Evolutionary conservation across 1,140 invertebrate genomes (phyloP), one percentile per base, ranked within the genome.

Genomic region (Samia ricini): DNA sequence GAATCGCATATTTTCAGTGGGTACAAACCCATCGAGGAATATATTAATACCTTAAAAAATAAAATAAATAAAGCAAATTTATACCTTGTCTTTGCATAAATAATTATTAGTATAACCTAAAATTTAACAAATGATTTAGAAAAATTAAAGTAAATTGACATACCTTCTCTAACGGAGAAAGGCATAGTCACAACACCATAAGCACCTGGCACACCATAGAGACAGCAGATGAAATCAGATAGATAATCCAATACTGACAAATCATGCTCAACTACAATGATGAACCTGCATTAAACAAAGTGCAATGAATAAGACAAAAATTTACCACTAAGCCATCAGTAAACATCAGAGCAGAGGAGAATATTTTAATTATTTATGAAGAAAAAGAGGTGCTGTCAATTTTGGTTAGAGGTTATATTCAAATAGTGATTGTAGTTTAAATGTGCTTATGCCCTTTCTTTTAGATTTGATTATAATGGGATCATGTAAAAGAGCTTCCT

Each of bases 111-210:
- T 48, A 48, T 1, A 15, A n/a, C 18, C 18, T 48, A 36, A 15
- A 48, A 48, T 2, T 48, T 10, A 48, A 2, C 18, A 48, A 48
- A 15, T 15, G 5, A 10, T 1, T 48, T 48, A 48, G 2, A 15
- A 2, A 10, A 48, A 48, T 48, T 48, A 48, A 48, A 48, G 12
- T 48, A 48, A 48, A 29, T 22, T 7, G 29, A 56, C n/a, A 15
- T 81, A 92, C 97, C 98, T 97, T 99, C 99, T 74, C 99, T 93
- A 29, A 99, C 99, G 23, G 98, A 99, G 91, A 99, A 99, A 66
- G 99, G 99, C 96, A 99, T 98, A 91, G 99, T 99, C 55, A 99
- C 99, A 54, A 99, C 99, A 69, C 99, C 99, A 91, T 99, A 99
- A 62, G 97, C 98, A 76, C 99, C 98, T 73, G 99, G 98, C 55